phyloP scores from a whole-genome alignment of 2,797 vertebrate genomes.

The Oryzias dopingdopingensis region DNA sequence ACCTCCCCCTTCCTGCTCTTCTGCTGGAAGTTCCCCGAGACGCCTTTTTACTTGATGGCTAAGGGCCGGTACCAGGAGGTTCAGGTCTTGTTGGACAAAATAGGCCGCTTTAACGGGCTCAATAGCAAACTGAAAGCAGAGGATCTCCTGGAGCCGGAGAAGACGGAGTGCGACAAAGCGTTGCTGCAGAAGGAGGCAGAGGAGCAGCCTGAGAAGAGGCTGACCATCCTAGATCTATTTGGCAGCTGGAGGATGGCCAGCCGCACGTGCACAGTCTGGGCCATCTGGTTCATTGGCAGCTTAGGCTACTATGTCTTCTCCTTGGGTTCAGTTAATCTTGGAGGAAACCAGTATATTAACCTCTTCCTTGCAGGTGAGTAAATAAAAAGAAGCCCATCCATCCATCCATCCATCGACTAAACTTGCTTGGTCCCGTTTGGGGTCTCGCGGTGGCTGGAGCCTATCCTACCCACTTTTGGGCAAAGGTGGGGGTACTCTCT shows the following conservation, averaged over 20 bases:
- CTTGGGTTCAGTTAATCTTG: slow-evolving; percentile 86
- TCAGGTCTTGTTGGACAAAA: slow-evolving; percentile 81
- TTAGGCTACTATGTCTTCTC: slow-evolving; percentile 93
- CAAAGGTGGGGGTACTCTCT: no score
- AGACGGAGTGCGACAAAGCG: slow-evolving; percentile 17
- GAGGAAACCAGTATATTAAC: slow-evolving; percentile 90
- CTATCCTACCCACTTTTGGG: no score
- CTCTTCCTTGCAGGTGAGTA: slow-evolving; percentile 88
- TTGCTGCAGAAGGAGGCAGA: slow-evolving; percentile 49
- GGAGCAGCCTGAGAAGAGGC: slow-evolving; percentile 66
- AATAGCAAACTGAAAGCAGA: slow-evolving; percentile 76
- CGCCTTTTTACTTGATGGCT: slow-evolving; percentile 90
- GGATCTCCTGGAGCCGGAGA: slow-evolving; percentile 74
- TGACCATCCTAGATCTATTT: slow-evolving; percentile 86
- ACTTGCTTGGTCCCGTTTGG: no score
- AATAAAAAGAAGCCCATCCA: no score
- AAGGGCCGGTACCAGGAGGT: slow-evolving; percentile 81
- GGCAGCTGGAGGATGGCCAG: slow-evolving; percentile 81
- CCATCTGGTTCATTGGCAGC: slow-evolving; percentile 92
- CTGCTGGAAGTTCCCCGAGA: slow-evolving; percentile 94
- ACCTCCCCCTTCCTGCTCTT: slow-evolving; percentile 88
- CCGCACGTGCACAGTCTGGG: slow-evolving; percentile 88
- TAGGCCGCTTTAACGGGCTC: slow-evolving; percentile 84
- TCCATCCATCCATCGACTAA: no score
- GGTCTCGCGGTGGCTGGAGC: no score